A percentile compares a stretch with the other conserved stretches of the same genome.
Evolutionary conservation across 2,113 vertebrate genomes (phyloP).

Genomic region (Motacilla tschutschensis): DNA sequence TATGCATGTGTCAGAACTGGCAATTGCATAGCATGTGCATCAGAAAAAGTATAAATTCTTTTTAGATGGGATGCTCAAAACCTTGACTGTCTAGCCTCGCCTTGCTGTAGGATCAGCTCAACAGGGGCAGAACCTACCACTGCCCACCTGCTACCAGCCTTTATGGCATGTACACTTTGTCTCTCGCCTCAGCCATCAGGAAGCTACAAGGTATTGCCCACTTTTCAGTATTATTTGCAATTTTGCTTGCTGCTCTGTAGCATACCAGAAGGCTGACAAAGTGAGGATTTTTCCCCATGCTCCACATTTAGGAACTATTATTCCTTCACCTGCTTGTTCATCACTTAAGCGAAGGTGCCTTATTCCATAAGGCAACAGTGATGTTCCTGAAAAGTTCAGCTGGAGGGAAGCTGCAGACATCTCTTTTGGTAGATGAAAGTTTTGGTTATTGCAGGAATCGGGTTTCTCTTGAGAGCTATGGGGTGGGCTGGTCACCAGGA

Average conservation of each 20-base stretch:
- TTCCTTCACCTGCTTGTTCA: not conserved
- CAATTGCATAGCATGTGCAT: not conserved
- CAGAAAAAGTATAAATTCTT: not conserved
- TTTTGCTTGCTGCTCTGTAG: not conserved
- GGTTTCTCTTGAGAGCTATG: not conserved
- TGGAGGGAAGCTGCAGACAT: not conserved
- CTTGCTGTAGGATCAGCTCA: not conserved
- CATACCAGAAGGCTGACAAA: not conserved
- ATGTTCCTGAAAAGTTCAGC: not conserved
- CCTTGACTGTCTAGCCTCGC: not conserved
- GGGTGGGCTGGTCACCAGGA: not conserved
- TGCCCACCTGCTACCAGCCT: not conserved
- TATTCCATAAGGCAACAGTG: not conserved
- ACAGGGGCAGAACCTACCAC: not conserved
- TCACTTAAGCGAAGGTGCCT: not conserved
- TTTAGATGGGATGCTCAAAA: not conserved
- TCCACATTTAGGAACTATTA: not conserved
- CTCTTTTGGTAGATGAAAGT: not conserved
- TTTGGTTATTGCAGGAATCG: not conserved
- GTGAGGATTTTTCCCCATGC: not conserved
- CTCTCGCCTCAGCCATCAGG: not conserved
- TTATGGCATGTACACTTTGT: fast-evolving
- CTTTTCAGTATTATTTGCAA: not conserved
- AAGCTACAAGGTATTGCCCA: not conserved
- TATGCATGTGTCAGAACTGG: not conserved